Evolutionary conservation across 2,113 vertebrate species (phyloP).

Genomic region (human (Homo sapiens)): DNA sequence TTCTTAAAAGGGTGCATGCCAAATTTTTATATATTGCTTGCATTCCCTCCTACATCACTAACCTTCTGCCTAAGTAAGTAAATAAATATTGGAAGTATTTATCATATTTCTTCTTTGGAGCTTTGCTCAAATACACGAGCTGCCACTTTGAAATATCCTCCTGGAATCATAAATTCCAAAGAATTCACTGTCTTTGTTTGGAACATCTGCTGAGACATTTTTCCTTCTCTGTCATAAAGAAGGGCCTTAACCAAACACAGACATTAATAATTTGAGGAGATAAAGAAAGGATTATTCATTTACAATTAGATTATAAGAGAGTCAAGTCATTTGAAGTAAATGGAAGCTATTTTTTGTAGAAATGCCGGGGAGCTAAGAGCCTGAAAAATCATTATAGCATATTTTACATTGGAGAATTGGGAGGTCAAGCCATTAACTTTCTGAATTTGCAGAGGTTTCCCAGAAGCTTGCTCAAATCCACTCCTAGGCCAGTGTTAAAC

Average conservation of each 20-base stretch:
- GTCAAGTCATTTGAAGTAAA: slow-evolving; percentile 71
- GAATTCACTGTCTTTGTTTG: slow-evolving; percentile 42
- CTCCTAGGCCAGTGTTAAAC: slow-evolving; percentile 75
- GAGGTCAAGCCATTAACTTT: slow-evolving; percentile 83
- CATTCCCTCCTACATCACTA: not conserved
- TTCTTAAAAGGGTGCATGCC: not conserved
- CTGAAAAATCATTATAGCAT: slow-evolving; percentile 79
- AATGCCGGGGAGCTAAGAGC: slow-evolving; percentile 67
- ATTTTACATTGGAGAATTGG: slow-evolving; percentile 82
- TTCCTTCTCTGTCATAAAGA: slow-evolving; percentile 47
- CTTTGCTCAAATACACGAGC: slow-evolving; percentile 57
- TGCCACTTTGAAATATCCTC: slow-evolving; percentile 52
- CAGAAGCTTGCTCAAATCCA: slow-evolving; percentile 82
- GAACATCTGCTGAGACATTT: slow-evolving; percentile 32
- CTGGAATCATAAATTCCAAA: slow-evolving; percentile 52
- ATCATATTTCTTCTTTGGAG: not conserved
- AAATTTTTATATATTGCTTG: not conserved
- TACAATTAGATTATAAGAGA: slow-evolving; percentile 76
- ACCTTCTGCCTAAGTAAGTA: slow-evolving; percentile 26
- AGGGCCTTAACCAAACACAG: not conserved
- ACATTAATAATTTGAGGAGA: slow-evolving; percentile 58
- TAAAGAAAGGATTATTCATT: slow-evolving; percentile 75
- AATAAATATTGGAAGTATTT: slow-evolving; percentile 22
- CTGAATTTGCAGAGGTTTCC: slow-evolving; percentile 82
- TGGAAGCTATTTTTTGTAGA: slow-evolving; percentile 62